These are phyloP conservation scores for Dicrurus megarhynchus DNA, from an alignment of 2,113 vertebrate species.

Conservation along the genomic window DNA sequence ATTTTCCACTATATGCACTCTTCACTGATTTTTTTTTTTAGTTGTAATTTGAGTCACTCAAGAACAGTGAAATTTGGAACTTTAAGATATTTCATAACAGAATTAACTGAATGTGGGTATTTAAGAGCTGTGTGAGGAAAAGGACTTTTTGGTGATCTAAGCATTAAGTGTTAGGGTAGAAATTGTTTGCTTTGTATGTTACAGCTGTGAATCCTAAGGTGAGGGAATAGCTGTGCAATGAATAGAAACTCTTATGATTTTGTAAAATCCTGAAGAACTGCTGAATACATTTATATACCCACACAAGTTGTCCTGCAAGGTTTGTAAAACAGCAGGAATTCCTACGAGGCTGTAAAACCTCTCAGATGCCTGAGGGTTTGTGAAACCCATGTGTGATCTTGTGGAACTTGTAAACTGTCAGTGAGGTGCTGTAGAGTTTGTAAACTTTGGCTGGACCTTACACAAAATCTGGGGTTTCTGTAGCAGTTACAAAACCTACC, in stretches of 20 bases:
- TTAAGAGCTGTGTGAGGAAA: neutral
- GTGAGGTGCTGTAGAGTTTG: neutral
- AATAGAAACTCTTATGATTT: neutral
- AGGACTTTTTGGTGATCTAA: neutral
- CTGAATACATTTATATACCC: neutral
- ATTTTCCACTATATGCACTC: neutral
- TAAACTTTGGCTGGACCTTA: neutral
- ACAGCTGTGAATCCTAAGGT: neutral
- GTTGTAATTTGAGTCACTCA: neutral
- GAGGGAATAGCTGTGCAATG: neutral
- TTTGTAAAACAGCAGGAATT: neutral
- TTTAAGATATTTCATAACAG: neutral
- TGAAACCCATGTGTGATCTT: neutral
- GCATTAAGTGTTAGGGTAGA: accelerated
- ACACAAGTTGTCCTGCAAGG: neutral
- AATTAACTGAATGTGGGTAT: neutral
- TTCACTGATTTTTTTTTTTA: neutral
- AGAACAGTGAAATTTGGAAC: neutral
- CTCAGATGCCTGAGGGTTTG: neutral
- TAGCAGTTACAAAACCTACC: neutral
- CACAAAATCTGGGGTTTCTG: neutral
- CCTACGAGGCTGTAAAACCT: neutral
- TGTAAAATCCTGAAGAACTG: neutral
- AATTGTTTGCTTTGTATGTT: neutral
- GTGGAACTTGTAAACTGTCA: neutral